Percentiles rank a stretch among this genome's conserved stretches.
Evolutionary conservation across 2,888 invertebrate species (phyloP).

Genomic region (Miltochrista miniata): DNA sequence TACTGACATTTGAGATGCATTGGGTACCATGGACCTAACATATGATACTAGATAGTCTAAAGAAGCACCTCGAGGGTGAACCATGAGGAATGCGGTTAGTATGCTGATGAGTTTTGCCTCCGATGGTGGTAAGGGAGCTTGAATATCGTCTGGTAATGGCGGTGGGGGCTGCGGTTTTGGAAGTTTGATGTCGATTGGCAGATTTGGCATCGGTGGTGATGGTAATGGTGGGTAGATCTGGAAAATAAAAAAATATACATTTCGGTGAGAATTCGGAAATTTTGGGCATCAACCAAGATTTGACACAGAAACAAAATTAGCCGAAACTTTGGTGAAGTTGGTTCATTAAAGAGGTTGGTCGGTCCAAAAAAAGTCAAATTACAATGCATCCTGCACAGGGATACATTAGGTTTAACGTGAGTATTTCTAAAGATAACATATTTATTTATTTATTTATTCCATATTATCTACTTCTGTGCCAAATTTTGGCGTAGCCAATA

Average conservation of each 20-base stretch:
- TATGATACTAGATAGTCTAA: constrained; percentile 65
- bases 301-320: no score
- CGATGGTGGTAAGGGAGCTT: constrained; percentile 39
- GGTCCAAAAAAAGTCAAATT: no score
- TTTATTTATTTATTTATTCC: no score
- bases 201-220: constrained; percentile 34
- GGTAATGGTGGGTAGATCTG: constrained; percentile 46
- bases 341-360: no score
- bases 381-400: no score
- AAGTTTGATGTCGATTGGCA: neutral
- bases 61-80: constrained; percentile 66
- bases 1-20: constrained; percentile 49
- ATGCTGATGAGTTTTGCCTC: constrained; percentile 70
- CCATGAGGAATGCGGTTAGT: constrained; percentile 68
- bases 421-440: no score
- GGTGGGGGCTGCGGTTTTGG: constrained; percentile 41
- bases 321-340: no score
- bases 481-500: no score
- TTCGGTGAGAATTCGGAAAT: neutral
- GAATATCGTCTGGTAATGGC: constrained; percentile 36
- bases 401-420: no score
- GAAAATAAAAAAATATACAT: neutral
- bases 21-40: constrained; percentile 57
- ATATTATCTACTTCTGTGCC: no score
- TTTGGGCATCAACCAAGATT: no score